Conservation (phyloP, 2,113 vertebrate genomes). For the Chlamydotis undulata region DNA sequence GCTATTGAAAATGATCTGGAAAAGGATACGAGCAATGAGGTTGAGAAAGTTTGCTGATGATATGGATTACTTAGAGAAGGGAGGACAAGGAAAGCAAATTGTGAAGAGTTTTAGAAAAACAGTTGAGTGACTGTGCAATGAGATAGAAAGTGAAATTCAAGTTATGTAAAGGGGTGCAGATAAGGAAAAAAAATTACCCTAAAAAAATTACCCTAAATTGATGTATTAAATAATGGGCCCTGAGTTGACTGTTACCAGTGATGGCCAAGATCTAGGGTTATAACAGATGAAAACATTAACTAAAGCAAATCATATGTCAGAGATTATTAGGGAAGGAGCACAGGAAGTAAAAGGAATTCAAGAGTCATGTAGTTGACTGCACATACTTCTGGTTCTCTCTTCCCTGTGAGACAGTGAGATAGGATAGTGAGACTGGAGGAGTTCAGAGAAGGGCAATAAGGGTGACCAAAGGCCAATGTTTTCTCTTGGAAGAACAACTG, state of each 20-base stretch:
- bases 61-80: not conserved
- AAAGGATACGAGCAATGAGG: not conserved
- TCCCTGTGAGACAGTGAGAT: not conserved
- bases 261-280: not conserved
- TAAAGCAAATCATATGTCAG: not conserved
- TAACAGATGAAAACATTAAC: not conserved
- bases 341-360: not conserved
- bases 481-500: not conserved
- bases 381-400: not conserved
- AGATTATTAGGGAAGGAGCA: not conserved
- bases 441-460: not conserved
- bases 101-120: not conserved
- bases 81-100: not conserved
- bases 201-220: not conserved
- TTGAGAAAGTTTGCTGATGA: not conserved
- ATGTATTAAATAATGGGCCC: not conserved
- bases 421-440: not conserved
- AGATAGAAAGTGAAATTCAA: not conserved
- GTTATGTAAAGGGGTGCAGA: not conserved
- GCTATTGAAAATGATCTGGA: not conserved
- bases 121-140: not conserved
- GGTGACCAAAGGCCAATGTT: not conserved
- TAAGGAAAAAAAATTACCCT: not conserved
- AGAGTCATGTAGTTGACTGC: not conserved
- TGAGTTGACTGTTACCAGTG: not conserved